These are phyloP conservation scores for Caenorhabditis plicata DNA, from an alignment of 2,888 invertebrate species.

Conservation along the genomic window DNA sequence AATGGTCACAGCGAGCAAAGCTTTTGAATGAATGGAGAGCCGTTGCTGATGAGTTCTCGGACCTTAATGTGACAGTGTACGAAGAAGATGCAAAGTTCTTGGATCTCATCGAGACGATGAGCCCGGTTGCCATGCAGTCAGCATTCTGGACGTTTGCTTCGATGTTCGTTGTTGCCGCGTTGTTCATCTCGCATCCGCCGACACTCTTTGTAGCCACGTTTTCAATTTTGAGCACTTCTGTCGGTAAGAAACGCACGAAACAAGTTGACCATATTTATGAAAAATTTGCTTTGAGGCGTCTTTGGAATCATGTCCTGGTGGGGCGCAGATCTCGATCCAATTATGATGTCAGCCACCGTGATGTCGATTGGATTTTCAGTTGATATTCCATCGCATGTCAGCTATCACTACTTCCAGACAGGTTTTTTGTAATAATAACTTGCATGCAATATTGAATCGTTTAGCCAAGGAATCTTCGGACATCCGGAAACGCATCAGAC, in stretches of 20 bases:
- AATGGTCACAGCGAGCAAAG: constrained; percentile 58
- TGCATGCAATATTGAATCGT: background rate
- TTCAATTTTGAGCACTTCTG: constrained; percentile 58
- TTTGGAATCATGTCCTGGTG: constrained; percentile 63
- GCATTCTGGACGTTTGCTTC: constrained; percentile 59
- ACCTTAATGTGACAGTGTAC: constrained; percentile 55
- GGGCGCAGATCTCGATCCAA: constrained; percentile 62
- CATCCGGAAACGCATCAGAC: constrained; percentile 43
- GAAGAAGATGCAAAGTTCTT: constrained; percentile 63
- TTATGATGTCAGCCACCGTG: constrained; percentile 60
- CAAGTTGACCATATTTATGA: background rate
- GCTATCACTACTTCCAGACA: constrained; percentile 61
- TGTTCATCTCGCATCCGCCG: constrained; percentile 62
- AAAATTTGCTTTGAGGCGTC: constrained; percentile 45
- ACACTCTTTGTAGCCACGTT: constrained; percentile 59
- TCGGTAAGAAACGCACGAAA: constrained; percentile 35
- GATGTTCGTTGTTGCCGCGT: constrained; percentile 60
- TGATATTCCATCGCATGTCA: constrained; percentile 64
- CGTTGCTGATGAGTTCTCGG: constrained; percentile 60
- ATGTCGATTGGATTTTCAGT: constrained; percentile 65
- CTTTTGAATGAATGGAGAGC: constrained; percentile 54
- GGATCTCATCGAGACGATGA: constrained; percentile 56
- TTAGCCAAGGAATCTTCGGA: constrained; percentile 32
- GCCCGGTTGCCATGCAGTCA: constrained; percentile 56
- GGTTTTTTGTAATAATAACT: constrained; percentile 14